Evolutionary conservation across 2,888 invertebrate genomes (phyloP).

Genomic region (Melieria crassipennis): DNA sequence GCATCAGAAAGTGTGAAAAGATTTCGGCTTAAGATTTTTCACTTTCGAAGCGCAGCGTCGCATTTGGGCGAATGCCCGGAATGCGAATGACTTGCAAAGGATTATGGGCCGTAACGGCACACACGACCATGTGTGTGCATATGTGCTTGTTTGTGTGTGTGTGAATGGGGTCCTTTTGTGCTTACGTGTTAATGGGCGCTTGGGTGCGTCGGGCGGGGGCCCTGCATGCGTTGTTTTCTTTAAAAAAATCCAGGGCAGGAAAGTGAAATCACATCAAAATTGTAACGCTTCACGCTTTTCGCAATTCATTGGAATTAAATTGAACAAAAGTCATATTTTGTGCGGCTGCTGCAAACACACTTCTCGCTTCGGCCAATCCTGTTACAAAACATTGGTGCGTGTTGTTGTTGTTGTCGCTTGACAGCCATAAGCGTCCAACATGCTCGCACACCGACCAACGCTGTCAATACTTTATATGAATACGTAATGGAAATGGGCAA

Average conservation of each 20-base stretch:
- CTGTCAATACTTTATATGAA: slow-evolving; percentile 39
- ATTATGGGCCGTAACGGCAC: slow-evolving; percentile 26
- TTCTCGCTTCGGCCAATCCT: slow-evolving; percentile 37
- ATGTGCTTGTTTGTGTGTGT: slow-evolving; percentile 5
- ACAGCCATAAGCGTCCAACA: background rate
- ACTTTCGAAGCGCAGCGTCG: slow-evolving; percentile 22
- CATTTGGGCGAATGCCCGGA: slow-evolving; percentile 1
- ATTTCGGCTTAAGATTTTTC: slow-evolving; percentile 48
- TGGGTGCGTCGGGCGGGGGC: background rate
- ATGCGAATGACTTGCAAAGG: slow-evolving; percentile 29
- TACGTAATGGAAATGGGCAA: slow-evolving; percentile 16
- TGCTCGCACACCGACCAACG: background rate
- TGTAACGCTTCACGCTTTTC: slow-evolving; percentile 40
- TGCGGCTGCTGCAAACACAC: slow-evolving; percentile 17
- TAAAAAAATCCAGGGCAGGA: slow-evolving; percentile 37
- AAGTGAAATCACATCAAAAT: slow-evolving; percentile 35
- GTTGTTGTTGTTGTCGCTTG: background rate
- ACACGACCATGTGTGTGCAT: slow-evolving; percentile 2
- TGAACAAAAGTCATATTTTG: slow-evolving; percentile 38
- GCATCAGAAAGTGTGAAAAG: slow-evolving; percentile 42
- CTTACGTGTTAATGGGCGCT: background rate
- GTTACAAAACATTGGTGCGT: slow-evolving; percentile 47
- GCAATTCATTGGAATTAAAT: slow-evolving; percentile 47
- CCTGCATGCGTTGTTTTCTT: slow-evolving; percentile 7
- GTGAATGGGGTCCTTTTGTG: background rate